These are phyloP conservation scores for Drosophila anomelani DNA, from an alignment of 2,888 invertebrate species.

Conservation along the genomic window DNA sequence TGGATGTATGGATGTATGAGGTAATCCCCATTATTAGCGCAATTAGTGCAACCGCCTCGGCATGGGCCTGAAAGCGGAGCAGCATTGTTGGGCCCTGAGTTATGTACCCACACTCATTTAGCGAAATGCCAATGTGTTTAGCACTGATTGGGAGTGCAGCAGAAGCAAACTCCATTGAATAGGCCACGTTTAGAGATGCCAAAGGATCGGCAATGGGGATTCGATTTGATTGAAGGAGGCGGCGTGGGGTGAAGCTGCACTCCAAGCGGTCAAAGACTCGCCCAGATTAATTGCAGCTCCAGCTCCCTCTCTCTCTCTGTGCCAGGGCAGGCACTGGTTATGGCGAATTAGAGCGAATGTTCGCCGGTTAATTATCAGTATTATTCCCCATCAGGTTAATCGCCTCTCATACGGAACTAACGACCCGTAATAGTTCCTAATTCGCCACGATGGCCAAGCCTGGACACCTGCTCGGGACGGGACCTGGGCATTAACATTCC, in stretches of 20 bases:
- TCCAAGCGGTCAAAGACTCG: constrained; percentile 8
- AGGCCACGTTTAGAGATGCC: constrained; percentile 13
- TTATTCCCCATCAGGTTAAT: constrained; percentile 42
- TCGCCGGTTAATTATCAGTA: constrained; percentile 35
- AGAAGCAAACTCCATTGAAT: constrained; percentile 44
- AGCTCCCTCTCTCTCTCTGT: background rate
- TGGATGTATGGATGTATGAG: constrained; percentile 15
- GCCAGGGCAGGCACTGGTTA: constrained; percentile 14
- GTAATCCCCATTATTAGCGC: constrained; percentile 79
- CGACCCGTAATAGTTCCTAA: constrained; percentile 40
- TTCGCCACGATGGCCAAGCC: constrained; percentile 27
- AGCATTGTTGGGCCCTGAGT: constrained; percentile 62
- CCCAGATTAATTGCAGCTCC: constrained; percentile 53
- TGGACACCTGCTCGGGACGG: constrained; percentile 44
- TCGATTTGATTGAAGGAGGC: constrained; percentile 46
- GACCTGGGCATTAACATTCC: constrained; percentile 50
- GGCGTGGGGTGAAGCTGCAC: constrained; percentile 54
- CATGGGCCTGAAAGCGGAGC: constrained; percentile 30
- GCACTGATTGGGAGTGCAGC: constrained; percentile 67
- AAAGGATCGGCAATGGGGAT: constrained; percentile 40
- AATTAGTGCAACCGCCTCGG: constrained; percentile 64
- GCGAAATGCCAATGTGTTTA: constrained; percentile 62
- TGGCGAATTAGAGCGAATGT: constrained; percentile 44
- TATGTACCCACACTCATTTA: constrained; percentile 50
- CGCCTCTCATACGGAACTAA: constrained; percentile 34